Conservation (phyloP, 2,113 vertebrate genomes). For the Neotragus moschatus region DNA sequence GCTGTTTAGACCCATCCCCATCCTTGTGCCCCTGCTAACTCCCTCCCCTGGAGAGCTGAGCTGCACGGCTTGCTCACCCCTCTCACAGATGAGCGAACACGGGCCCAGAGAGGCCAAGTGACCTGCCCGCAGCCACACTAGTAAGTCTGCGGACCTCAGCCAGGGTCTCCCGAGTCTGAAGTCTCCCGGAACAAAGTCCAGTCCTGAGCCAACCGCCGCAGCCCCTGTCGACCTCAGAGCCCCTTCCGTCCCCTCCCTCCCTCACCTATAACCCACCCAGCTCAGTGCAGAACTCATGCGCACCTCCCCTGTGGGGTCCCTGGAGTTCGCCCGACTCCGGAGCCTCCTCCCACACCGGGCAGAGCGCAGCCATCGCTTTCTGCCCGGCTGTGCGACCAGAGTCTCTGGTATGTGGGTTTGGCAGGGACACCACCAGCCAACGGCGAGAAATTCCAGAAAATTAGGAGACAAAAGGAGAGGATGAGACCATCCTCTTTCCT, state of each 20-base stretch:
- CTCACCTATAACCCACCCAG: not conserved
- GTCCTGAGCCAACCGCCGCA: not conserved
- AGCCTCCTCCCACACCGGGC: not conserved
- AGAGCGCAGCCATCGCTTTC: fast-evolving
- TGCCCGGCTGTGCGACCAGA: fast-evolving
- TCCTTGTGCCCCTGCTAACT: not conserved
- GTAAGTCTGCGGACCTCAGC: not conserved
- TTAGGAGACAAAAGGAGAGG: not conserved
- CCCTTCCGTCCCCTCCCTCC: too few relatives aligned
- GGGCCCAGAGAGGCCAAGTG: not conserved
- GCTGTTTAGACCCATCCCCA: fast-evolving
- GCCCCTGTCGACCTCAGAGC: not conserved
- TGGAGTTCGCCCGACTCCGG: not conserved
- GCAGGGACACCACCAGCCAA: not conserved
- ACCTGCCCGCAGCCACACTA: not conserved
- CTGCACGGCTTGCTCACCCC: not conserved
- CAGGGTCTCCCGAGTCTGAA: not conserved
- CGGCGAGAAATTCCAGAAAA: not conserved
- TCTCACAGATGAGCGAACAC: not conserved
- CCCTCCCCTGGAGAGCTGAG: not conserved
- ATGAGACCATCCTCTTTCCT: not conserved
- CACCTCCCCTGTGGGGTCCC: not conserved
- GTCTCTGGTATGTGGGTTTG: not conserved
- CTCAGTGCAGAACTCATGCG: not conserved
- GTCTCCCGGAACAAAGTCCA: too few relatives aligned